Base-by-base conservation (phyloP, 2,888 invertebrate genomes). In the Megamerina dolium region DNA sequence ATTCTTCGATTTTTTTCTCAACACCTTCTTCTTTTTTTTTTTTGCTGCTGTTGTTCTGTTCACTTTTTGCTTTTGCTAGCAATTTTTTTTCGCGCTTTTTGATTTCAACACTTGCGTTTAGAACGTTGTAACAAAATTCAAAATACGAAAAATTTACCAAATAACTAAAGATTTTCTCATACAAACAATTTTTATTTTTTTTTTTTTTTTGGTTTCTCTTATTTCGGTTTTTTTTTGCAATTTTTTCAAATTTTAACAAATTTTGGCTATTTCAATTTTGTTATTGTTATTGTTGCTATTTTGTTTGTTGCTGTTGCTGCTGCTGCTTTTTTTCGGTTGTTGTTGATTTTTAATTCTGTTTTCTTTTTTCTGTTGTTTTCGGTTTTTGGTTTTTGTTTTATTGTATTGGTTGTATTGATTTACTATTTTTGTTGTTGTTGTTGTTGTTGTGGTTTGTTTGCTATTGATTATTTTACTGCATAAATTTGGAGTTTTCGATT, bases 131-230 rank as follows among this genome's bases (percentile, higher is more conserved):
- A 60, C 59, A 54, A 60, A 62, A 57, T 58, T 54, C 50, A 54
- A 61, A n/a, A 58, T 32, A 50, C 53, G 59, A 59, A 59, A 60
- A 61, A 56, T 51, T n/a, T 48, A 58, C 49, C 48, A 60, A 58
- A 55, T 44, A n/a, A n/a, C n/a, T 39, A 62, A 60, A 51, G 56
- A 49, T 46, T 46, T 45, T 14, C 13, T 17, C 39, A 38, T 35
- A 46, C 43, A 33, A 43, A 43, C 37, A 45, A 35, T 18, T 29
- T 23, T 36, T 42, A 38, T 46, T 45, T 21, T 38, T 45, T 41
- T 33, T 36, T 13, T 41, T 30, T 35, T 41, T 32, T 32, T 46
- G 46, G 37, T 44, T 41, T 48, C 43, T 50, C 27, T 39, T 23
- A 18, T 35, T 49, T 46, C 45, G 45, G 48, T 19, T 43, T 27